Percentiles rank a stretch among this genome's conserved stretches.
phyloP scores from a whole-genome alignment of 2,888 invertebrate genomes.

The Sepiola atlantica region DNA sequence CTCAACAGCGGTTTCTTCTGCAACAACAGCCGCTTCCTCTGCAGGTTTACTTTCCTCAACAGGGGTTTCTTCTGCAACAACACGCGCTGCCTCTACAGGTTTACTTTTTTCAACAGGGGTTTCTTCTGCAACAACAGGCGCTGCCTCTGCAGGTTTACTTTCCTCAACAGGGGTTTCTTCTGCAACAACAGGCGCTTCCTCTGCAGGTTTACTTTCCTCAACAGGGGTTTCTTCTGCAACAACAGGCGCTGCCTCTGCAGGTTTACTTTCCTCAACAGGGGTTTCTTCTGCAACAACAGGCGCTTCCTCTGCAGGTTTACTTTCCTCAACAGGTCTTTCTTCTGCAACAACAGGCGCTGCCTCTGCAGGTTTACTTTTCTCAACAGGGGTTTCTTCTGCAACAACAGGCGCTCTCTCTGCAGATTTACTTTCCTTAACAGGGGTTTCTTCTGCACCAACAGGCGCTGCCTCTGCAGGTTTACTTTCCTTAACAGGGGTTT shows the following conservation, averaged over 20 bases:
- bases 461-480: neutral
- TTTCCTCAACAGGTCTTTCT: neutral
- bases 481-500: neutral
- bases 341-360: neutral
- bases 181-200: neutral
- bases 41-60: neutral
- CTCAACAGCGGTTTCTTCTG: neutral
- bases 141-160: neutral
- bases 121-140: neutral
- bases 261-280: neutral
- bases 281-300: neutral
- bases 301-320: neutral
- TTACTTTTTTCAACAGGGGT: neutral
- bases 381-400: neutral
- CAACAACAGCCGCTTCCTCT: neutral
- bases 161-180: neutral
- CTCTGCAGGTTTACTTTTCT: neutral
- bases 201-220: neutral
- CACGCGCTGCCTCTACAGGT: neutral
- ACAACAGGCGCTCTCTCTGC: neutral
- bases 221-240: neutral
- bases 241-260: neutral
- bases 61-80: neutral
- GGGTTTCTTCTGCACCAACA: neutral
- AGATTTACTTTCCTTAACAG: neutral